These are phyloP conservation scores for Philopedon plagiatum DNA, from an alignment of 2,888 invertebrate genomes.

Conservation along the genomic window DNA sequence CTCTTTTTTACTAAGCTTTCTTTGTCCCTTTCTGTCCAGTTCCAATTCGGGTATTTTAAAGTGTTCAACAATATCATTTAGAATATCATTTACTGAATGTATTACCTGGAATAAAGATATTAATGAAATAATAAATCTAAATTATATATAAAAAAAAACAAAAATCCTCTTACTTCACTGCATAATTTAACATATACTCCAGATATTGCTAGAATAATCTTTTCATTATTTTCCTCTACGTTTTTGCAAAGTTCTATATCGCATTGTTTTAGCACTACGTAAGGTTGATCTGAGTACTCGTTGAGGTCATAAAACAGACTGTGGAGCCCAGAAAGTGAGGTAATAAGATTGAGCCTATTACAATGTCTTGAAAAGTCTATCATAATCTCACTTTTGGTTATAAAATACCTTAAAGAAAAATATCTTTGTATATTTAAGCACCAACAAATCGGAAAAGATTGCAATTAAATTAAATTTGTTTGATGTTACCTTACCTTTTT, in stretches of 20 bases:
- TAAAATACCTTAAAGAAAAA: conserved; percentile 62
- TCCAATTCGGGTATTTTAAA: conserved; percentile 66
- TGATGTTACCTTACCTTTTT: conserved; percentile 61
- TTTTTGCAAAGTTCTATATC: conserved; percentile 79
- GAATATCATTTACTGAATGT: conserved; percentile 76
- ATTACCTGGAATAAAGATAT: conserved; percentile 64
- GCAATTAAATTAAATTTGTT: too few species aligned
- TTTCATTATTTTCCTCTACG: conserved; percentile 77
- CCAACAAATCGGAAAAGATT: too few species aligned
- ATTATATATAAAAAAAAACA: neutral
- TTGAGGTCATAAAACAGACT: conserved; percentile 67
- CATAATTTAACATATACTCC: conserved; percentile 81
- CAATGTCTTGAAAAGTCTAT: conserved; percentile 80
- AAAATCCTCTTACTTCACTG: conserved; percentile 71
- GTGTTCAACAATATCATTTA: conserved; percentile 67
- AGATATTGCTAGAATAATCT: conserved; percentile 77
- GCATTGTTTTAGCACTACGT: conserved; percentile 77
- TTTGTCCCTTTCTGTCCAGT: conserved; percentile 46
- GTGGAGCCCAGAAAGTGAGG: conserved; percentile 75
- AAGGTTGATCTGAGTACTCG: conserved; percentile 68
- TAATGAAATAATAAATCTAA: too few species aligned
- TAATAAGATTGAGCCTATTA: conserved; percentile 76
- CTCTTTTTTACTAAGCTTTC: conserved; percentile 41
- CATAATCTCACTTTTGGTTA: conserved; percentile 79
- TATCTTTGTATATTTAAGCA: neutral